Evolutionary conservation across 2,113 vertebrate genomes (phyloP).

Genomic region (Meleagris gallopavo): DNA sequence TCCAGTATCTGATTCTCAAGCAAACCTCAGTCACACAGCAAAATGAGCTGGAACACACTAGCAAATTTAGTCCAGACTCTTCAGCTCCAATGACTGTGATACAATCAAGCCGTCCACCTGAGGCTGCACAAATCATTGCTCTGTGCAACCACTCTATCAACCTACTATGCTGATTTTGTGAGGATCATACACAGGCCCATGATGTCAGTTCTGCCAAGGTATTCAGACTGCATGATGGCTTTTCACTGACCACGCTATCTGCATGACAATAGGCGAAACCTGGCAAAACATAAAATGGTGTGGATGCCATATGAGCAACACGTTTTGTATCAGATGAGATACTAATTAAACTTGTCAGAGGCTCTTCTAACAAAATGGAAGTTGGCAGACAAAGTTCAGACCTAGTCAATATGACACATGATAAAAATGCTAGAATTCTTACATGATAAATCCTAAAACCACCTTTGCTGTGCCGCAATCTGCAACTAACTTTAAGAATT

Average conservation of each 20-base stretch:
- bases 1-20: fast-evolving
- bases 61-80: not conserved
- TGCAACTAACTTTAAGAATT: not conserved
- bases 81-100: not conserved
- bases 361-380: not conserved
- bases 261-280: not conserved
- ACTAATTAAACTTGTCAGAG: not conserved
- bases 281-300: not conserved
- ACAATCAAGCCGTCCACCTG: not conserved
- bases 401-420: not conserved
- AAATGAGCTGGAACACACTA: not conserved
- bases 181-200: fast-evolving
- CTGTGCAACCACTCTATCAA: fast-evolving
- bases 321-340: not conserved
- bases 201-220: not conserved
- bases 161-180: not conserved
- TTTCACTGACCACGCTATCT: not conserved
- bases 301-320: not conserved
- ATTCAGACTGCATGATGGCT: not conserved
- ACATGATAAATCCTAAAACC: not conserved
- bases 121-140: not conserved
- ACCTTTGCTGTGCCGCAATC: not conserved
- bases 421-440: not conserved
- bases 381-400: not conserved
- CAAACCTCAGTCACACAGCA: not conserved